These are phyloP conservation scores for Andrena dorsata DNA, from an alignment of 2,888 invertebrate species.

Conservation along the genomic window DNA sequence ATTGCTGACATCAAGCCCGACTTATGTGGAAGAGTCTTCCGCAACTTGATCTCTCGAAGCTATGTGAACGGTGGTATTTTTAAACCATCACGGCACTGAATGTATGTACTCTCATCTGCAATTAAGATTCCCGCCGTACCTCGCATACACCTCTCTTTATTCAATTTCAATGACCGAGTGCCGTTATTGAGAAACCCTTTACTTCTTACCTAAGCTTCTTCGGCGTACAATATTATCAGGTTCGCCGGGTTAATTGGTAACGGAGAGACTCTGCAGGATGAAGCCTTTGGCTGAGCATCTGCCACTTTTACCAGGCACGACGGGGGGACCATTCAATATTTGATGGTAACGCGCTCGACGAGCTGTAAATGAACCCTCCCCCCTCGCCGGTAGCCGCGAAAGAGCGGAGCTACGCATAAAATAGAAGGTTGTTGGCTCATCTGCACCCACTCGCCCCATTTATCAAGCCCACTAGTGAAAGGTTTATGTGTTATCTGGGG, in stretches of 20 bases:
- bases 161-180: too few relatives aligned
- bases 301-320: slow-evolving; percentile 27
- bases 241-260: slow-evolving; percentile 42
- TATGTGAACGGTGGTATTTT: too few relatives aligned
- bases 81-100: too few relatives aligned
- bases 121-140: too few relatives aligned
- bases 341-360: slow-evolving; percentile 62
- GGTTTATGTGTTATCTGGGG: slow-evolving; percentile 50
- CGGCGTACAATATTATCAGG: slow-evolving; percentile 52
- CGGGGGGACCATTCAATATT: slow-evolving; percentile 68
- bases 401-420: slow-evolving; percentile 46
- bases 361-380: slow-evolving; percentile 48
- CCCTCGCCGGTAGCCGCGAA: slow-evolving; percentile 20
- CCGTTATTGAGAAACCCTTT: too few relatives aligned
- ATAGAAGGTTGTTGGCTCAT: slow-evolving; percentile 29
- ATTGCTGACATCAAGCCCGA: too few relatives aligned
- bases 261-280: slow-evolving; percentile 15
- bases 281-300: slow-evolving; percentile 17
- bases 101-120: too few relatives aligned
- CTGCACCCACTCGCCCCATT: not conserved
- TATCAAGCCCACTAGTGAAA: slow-evolving; percentile 5
- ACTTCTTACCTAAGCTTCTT: not conserved
- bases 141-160: too few relatives aligned
- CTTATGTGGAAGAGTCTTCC: too few relatives aligned
- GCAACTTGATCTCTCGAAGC: too few relatives aligned